Percentiles rank a stretch among this genome's conserved stretches.
Evolutionary conservation across 2,113 vertebrate species (phyloP).

Genomic region (Crotalus horridus): DNA sequence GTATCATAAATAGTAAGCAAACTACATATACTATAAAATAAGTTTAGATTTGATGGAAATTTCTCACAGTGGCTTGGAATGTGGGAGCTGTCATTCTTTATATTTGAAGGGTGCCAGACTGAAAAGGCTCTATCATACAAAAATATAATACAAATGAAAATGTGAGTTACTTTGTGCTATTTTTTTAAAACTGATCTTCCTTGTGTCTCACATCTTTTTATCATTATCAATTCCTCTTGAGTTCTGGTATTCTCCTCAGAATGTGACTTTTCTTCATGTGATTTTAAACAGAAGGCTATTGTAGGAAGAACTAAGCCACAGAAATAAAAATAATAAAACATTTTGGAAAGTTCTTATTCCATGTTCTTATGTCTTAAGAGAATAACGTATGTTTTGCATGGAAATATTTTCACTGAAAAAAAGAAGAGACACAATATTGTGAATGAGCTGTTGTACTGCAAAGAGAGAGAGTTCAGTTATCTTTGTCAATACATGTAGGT

Average conservation of each 20-base stretch:
- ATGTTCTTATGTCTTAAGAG: slow-evolving; percentile 53
- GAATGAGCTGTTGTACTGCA: not conserved
- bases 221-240: not conserved
- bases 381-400: slow-evolving; percentile 65
- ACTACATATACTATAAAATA: not conserved
- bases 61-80: too few relatives aligned
- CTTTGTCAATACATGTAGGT: not conserved
- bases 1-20: not conserved
- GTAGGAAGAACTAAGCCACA: not conserved
- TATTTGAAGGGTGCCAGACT: not conserved
- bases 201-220: not conserved
- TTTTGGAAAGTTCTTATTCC: slow-evolving; percentile 38
- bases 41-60: not conserved
- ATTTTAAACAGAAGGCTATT: not conserved
- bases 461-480: not conserved
- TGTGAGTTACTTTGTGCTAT: not conserved
- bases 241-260: not conserved
- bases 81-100: not conserved
- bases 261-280: slow-evolving; percentile 8
- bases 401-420: slow-evolving; percentile 30
- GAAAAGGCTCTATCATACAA: too few relatives aligned
- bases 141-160: not conserved
- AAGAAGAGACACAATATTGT: not conserved
- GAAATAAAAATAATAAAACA: slow-evolving; percentile 37
- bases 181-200: not conserved